phyloP scores from a whole-genome alignment of 2,797 vertebrate genomes.

The Fistularia commersonii region DNA sequence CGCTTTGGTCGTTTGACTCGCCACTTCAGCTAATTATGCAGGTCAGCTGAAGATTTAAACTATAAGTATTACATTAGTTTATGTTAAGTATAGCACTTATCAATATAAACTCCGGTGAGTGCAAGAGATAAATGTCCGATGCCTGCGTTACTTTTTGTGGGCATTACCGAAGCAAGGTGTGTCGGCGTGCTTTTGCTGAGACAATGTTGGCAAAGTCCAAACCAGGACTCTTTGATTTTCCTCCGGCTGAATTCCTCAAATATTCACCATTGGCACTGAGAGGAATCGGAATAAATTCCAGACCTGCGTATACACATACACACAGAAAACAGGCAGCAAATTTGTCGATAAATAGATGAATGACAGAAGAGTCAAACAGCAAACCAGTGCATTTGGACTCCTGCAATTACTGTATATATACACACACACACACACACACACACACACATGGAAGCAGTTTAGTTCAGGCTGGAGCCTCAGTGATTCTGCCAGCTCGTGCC shows the following conservation, averaged over 20 bases:
- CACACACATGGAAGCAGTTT: conserved; percentile 67
- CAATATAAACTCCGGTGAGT: too few relatives aligned
- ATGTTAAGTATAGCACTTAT: too few relatives aligned
- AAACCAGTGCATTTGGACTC: conserved; percentile 52
- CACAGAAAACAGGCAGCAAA: conserved; percentile 1
- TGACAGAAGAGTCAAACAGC: conserved; percentile 37
- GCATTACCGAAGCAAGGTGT: conserved; percentile 39
- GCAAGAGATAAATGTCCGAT: background rate
- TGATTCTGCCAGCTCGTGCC: conserved; percentile 66
- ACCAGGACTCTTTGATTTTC: conserved; percentile 36
- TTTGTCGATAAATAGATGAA: conserved; percentile 20
- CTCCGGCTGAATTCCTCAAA: conserved; percentile 34
- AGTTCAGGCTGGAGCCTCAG: conserved; percentile 55
- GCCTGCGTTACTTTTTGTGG: conserved; percentile 25
- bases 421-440: conserved; percentile 28
- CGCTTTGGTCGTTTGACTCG: too few relatives aligned
- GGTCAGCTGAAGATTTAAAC: too few relatives aligned
- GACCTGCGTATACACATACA: background rate
- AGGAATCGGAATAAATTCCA: conserved; percentile 8
- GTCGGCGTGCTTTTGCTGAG: conserved; percentile 31
- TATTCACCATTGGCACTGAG: conserved; percentile 15
- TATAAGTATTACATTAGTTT: too few relatives aligned
- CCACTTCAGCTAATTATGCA: too few relatives aligned
- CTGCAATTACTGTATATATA: conserved; percentile 40
- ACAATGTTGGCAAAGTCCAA: conserved; percentile 51